phyloP scores from a whole-genome alignment of 2,113 vertebrate genomes.

The Brachyhypopomus occidentalis region DNA sequence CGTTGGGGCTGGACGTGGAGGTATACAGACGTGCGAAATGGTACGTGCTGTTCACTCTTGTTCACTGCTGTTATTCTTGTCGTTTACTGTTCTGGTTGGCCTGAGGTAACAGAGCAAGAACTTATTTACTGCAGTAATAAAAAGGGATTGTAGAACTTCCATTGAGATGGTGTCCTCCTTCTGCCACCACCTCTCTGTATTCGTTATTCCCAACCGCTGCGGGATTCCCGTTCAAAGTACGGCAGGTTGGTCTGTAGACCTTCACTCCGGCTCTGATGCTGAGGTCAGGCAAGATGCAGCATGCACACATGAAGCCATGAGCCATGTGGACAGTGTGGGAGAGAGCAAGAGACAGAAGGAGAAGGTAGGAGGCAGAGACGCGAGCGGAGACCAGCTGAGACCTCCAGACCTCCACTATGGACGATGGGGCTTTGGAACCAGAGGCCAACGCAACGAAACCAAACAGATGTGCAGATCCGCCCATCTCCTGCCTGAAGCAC shows the following conservation, averaged over 20 bases:
- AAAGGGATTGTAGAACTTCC: conserved; percentile 13
- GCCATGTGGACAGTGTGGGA: background rate
- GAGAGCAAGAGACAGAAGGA: background rate
- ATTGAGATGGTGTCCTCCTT: background rate
- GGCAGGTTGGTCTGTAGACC: background rate
- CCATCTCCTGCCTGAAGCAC: background rate
- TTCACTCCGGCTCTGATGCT: background rate
- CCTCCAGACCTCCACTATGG: background rate
- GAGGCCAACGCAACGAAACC: background rate
- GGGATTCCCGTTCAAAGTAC: background rate
- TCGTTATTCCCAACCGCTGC: too few relatives aligned
- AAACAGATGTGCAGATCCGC: background rate
- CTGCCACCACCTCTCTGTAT: background rate
- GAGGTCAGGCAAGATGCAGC: background rate
- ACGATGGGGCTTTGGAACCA: background rate
- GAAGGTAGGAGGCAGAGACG: background rate
- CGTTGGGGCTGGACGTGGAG: background rate
- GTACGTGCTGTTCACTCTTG: background rate
- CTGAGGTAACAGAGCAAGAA: background rate
- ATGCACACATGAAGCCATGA: conserved; percentile 8
- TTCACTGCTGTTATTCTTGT: too few relatives aligned
- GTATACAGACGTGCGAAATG: background rate
- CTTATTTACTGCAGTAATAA: background rate
- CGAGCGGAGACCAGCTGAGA: background rate
- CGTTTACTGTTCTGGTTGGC: too few relatives aligned